These are phyloP conservation scores for Sebastes alutus DNA, from an alignment of 2,797 vertebrate species.

Conservation along the genomic window DNA sequence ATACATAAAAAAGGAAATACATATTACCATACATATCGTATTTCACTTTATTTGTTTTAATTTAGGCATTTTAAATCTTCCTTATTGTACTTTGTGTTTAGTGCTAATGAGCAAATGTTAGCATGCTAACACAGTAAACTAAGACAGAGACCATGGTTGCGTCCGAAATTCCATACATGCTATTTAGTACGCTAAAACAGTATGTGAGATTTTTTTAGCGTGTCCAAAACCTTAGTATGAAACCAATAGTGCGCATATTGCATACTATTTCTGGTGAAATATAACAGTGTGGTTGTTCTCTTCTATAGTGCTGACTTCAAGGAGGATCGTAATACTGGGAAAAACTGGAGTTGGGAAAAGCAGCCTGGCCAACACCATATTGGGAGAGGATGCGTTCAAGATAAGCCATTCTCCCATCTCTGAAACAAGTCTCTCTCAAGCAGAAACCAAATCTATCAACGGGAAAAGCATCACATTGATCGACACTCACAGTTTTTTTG, in stretches of 20 bases:
- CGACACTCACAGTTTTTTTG: background rate
- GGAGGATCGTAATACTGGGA: conserved; percentile 49
- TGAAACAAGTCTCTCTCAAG: background rate
- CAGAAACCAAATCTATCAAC: background rate
- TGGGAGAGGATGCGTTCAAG: background rate
- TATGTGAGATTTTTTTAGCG: too few species aligned
- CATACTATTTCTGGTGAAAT: too few species aligned
- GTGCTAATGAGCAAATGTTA: background rate
- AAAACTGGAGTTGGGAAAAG: conserved; percentile 64
- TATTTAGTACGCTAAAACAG: too few species aligned
- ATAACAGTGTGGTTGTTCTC: background rate
- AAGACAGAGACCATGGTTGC: background rate
- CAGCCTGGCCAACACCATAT: conserved; percentile 34
- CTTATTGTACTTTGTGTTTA: background rate
- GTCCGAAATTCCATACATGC: too few species aligned
- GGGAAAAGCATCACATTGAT: conserved; percentile 2
- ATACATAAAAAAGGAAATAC: background rate
- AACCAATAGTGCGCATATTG: too few species aligned
- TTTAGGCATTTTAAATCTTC: background rate
- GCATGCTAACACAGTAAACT: background rate
- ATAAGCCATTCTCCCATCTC: background rate
- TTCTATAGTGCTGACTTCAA: background rate
- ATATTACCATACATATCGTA: rapidly evolving
- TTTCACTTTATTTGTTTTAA: background rate
- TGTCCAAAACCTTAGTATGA: too few species aligned